A percentile compares a stretch with the other conserved stretches of the same genome.
phyloP scores from a whole-genome alignment of 2,113 vertebrate species.

The Rhabdornis inornatus region DNA sequence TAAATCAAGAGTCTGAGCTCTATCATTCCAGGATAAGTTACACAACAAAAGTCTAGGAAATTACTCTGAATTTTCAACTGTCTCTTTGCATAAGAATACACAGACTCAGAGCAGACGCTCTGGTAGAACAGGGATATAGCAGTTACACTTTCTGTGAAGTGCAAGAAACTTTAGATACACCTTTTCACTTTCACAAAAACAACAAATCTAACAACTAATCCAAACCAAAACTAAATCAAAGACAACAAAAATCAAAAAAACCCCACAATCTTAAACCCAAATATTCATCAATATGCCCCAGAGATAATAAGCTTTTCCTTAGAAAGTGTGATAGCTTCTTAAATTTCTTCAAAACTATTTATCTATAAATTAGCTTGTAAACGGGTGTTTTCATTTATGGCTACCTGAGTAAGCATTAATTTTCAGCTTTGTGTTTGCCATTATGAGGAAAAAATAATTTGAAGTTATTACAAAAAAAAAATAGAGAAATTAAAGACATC shows the following conservation, averaged over 20 bases:
- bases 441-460: neutral
- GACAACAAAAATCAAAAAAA: accelerated
- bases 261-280: accelerated
- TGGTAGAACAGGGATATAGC: neutral
- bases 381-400: neutral
- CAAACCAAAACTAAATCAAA: no score
- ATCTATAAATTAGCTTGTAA: neutral
- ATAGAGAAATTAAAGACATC: neutral
- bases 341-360: neutral
- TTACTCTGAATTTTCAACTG: neutral
- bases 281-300: neutral
- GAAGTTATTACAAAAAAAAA: neutral
- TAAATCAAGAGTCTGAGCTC: neutral
- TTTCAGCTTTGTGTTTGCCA: neutral
- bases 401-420: neutral
- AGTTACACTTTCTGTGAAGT: neutral
- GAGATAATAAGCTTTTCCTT: accelerated
- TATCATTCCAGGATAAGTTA: neutral
- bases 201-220: no score
- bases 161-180: neutral
- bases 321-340: neutral
- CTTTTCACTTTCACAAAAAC: neutral
- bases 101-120: neutral
- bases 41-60: neutral
- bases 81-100: neutral